A percentile compares a stretch with the other conserved stretches of the same genome.
phyloP scores from a whole-genome alignment of 2,888 invertebrate species.

The Carpatolechia fugitivella region DNA sequence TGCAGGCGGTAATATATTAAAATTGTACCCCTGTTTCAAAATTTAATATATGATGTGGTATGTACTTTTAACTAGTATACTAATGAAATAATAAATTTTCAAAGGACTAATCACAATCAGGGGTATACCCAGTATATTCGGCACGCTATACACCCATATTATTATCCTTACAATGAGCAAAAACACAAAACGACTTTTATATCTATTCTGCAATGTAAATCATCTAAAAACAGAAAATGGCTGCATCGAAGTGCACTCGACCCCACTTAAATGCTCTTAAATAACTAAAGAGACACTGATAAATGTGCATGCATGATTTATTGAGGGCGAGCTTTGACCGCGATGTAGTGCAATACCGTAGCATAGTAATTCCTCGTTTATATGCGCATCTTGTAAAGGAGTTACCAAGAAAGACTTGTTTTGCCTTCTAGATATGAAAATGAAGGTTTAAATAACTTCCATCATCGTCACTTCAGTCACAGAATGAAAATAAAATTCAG shows the following conservation, averaged over 20 bases:
- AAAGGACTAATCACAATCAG: too few relatives aligned
- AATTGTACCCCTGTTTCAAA: too few relatives aligned
- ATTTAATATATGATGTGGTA: too few relatives aligned
- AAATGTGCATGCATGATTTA: slow-evolving; percentile 11
- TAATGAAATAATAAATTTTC: too few relatives aligned
- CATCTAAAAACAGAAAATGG: not conserved
- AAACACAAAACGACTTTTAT: not conserved
- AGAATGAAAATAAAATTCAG: too few relatives aligned
- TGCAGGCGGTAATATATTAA: too few relatives aligned
- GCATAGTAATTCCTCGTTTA: slow-evolving; percentile 18
- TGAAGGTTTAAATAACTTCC: not conserved
- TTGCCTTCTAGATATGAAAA: not conserved
- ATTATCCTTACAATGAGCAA: too few relatives aligned
- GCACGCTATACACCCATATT: too few relatives aligned
- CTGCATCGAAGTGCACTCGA: not conserved
- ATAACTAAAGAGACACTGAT: slow-evolving; percentile 9
- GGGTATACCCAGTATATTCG: too few relatives aligned
- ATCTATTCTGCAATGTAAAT: not conserved
- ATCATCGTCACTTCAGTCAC: too few relatives aligned
- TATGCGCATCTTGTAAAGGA: slow-evolving; percentile 23
- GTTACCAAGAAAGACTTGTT: not conserved
- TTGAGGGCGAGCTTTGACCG: slow-evolving; percentile 3
- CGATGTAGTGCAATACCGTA: not conserved
- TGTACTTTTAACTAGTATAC: too few relatives aligned
- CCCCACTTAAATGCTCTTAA: not conserved